Conservation (phyloP, 2,888 invertebrate species). For the Idaea dimidiata region DNA sequence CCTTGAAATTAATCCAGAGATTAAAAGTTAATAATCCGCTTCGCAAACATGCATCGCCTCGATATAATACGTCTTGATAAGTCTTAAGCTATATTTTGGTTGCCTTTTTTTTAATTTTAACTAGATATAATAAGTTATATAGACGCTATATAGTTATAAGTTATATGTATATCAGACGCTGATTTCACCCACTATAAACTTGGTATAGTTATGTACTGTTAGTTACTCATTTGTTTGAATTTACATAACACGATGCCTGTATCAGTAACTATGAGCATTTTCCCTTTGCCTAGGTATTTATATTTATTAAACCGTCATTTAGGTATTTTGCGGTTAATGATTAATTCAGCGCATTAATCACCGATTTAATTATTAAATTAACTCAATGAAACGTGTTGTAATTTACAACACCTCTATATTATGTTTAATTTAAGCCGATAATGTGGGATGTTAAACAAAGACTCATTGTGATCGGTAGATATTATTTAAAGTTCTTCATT, state of each 20-base stretch:
- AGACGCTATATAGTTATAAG: too few relatives aligned
- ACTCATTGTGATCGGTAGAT: not conserved
- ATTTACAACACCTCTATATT: not conserved
- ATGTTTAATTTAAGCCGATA: not conserved
- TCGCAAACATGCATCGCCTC: constrained; percentile 36
- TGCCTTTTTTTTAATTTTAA: not conserved
- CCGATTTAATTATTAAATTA: not conserved
- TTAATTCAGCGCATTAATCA: not conserved
- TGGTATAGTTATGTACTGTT: not conserved
- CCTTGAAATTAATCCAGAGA: constrained; percentile 38
- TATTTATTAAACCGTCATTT: not conserved
- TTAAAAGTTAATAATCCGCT: constrained; percentile 46
- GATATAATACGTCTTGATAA: constrained; percentile 31
- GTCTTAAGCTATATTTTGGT: constrained; percentile 10
- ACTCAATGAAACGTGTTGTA: not conserved
- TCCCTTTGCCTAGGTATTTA: not conserved
- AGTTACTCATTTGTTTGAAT: not conserved
- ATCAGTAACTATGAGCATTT: not conserved
- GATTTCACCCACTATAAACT: not conserved
- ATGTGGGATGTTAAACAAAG: not conserved
- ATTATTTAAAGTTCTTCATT: too few relatives aligned
- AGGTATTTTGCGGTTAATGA: not conserved
- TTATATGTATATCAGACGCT: not conserved
- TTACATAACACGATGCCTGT: not conserved
- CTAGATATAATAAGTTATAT: not conserved